Percentiles rank a stretch among this genome's conserved stretches.
Conservation (phyloP, 2,113 vertebrate species). For the Telmatochromis brichardi region DNA sequence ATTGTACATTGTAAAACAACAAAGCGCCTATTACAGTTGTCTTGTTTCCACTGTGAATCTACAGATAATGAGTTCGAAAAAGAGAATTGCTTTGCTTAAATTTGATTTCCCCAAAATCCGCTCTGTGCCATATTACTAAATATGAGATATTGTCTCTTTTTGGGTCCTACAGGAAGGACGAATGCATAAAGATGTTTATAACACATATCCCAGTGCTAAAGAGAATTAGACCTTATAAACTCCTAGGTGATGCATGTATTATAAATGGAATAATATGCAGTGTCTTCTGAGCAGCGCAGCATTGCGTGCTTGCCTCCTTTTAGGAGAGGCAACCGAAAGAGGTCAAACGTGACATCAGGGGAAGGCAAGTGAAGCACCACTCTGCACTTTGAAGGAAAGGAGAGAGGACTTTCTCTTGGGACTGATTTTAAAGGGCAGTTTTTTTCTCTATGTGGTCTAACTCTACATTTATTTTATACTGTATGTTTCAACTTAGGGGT, state of each 20-base stretch:
- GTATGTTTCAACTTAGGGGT: background rate
- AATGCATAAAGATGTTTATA: background rate
- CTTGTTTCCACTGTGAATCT: background rate
- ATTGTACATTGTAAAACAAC: background rate
- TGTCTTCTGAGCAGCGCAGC: slow-evolving; percentile 1
- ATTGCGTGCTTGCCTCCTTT: slow-evolving; percentile 61
- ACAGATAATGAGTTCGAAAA: background rate
- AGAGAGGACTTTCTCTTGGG: slow-evolving; percentile 41
- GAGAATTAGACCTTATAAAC: slow-evolving; percentile 20
- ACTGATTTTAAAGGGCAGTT: slow-evolving; percentile 53
- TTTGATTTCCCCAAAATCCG: background rate
- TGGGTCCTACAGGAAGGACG: background rate
- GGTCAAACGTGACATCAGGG: slow-evolving; percentile 66
- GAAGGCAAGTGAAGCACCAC: slow-evolving; percentile 43
- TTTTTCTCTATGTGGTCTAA: background rate
- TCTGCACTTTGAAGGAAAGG: slow-evolving; percentile 37
- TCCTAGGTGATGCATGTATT: slow-evolving; percentile 36
- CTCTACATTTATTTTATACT: background rate
- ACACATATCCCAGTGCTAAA: background rate
- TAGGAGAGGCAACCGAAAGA: slow-evolving; percentile 59
- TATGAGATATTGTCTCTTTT: background rate
- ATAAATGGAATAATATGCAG: slow-evolving; percentile 37
- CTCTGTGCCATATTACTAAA: background rate
- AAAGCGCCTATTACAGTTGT: background rate
- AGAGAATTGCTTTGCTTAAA: background rate